phyloP scores from a whole-genome alignment of 2,888 invertebrate species.

The Dicyrtomina minuta region DNA sequence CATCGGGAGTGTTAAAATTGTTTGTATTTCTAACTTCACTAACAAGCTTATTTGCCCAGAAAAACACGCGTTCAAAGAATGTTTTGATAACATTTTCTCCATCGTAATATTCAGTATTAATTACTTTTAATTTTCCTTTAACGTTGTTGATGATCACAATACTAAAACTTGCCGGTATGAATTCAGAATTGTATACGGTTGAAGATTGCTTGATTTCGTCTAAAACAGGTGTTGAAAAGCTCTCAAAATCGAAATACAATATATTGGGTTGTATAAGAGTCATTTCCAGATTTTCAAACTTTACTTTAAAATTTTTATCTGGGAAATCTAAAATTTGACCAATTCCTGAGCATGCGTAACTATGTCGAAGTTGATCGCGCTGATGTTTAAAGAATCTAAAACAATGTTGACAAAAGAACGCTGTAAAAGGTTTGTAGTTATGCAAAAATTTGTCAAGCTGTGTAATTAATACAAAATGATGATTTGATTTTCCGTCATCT shows the following conservation, averaged over 20 bases:
- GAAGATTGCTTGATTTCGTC: neutral
- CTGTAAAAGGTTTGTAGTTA: neutral
- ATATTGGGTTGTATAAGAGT: neutral
- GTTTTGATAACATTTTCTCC: conserved; percentile 3
- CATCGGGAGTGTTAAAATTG: no score
- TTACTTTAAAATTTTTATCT: neutral
- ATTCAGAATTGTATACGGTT: neutral
- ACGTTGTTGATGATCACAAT: neutral
- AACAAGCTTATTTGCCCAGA: neutral
- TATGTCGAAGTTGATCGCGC: no score
- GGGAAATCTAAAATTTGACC: neutral
- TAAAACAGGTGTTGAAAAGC: neutral
- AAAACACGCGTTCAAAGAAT: conserved; percentile 1
- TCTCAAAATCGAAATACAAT: conserved; percentile 1
- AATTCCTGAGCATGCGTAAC: neutral
- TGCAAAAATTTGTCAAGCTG: neutral
- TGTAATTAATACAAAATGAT: conserved; percentile 12
- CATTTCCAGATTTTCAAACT: neutral
- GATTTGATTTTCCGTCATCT: neutral
- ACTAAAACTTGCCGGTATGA: neutral
- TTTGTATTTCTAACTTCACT: neutral
- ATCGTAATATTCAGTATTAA: neutral
- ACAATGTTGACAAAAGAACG: neutral
- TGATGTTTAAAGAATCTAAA: neutral
- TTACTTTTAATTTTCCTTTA: neutral